These are phyloP conservation scores for Gari tellinella DNA, from an alignment of 2,888 invertebrate genomes.

Conservation along the genomic window DNA sequence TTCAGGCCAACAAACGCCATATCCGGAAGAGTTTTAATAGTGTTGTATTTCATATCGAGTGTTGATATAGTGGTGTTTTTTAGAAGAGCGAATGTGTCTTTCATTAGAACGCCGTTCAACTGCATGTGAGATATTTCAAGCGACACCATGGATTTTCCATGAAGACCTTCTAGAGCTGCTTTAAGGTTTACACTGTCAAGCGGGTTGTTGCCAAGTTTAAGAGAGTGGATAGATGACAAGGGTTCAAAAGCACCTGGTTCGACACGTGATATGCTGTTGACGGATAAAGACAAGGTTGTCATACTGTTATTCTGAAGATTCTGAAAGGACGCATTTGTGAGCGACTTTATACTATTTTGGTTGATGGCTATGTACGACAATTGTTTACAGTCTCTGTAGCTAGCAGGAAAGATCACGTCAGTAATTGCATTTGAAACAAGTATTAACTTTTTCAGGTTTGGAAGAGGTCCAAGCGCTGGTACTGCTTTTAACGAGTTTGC, in stretches of 20 bases:
- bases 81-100: slow-evolving; percentile 66
- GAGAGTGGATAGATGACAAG: slow-evolving; percentile 61
- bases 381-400: slow-evolving; percentile 34
- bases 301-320: slow-evolving; percentile 51
- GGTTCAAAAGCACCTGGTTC: slow-evolving; percentile 57
- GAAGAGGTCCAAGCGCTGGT: slow-evolving; percentile 57
- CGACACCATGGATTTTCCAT: slow-evolving; percentile 59
- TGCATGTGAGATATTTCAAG: slow-evolving; percentile 69
- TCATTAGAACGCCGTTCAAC: slow-evolving; percentile 61
- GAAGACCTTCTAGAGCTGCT: slow-evolving; percentile 57
- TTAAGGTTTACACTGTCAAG: slow-evolving; percentile 58
- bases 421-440: slow-evolving; percentile 67
- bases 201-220: slow-evolving; percentile 72
- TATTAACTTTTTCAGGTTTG: slow-evolving; percentile 56
- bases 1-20: slow-evolving; percentile 64
- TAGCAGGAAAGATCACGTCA: slow-evolving; percentile 67
- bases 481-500: slow-evolving; percentile 59
- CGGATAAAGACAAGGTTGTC: slow-evolving; percentile 64
- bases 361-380: slow-evolving; percentile 63
- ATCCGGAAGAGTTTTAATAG: slow-evolving; percentile 52
- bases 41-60: slow-evolving; percentile 68
- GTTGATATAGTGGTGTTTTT: slow-evolving; percentile 60
- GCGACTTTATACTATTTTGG: slow-evolving; percentile 61
- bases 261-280: slow-evolving; percentile 63
- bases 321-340: slow-evolving; percentile 62